These are phyloP conservation scores for Melanotaenia maccullochi DNA, from an alignment of 2,797 vertebrate species.

Conservation along the genomic window DNA sequence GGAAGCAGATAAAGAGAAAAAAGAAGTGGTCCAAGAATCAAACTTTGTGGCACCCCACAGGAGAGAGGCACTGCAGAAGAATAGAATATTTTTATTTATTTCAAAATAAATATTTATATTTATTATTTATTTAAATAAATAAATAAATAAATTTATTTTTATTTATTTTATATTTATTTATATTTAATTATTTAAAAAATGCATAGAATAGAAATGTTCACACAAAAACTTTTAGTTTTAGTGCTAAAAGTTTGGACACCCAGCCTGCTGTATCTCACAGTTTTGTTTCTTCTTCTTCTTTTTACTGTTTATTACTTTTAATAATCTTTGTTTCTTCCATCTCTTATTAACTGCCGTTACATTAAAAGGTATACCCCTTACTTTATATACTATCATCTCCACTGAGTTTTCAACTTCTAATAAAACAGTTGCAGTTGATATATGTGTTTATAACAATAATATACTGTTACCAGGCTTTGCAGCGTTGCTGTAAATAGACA, in stretches of 20 bases:
- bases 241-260: neutral
- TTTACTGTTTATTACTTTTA: neutral
- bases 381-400: slow-evolving; percentile 2
- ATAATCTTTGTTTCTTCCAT: neutral
- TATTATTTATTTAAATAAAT: too few species aligned
- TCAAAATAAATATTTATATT: too few species aligned
- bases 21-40: too few species aligned
- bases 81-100: too few species aligned
- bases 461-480: slow-evolving; percentile 19
- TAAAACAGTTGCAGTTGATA: slow-evolving; percentile 35
- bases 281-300: neutral
- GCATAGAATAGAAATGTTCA: too few species aligned
- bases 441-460: slow-evolving; percentile 32
- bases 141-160: too few species aligned
- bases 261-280: neutral
- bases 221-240: too few species aligned
- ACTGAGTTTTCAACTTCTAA: slow-evolving; percentile 21
- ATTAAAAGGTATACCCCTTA: neutral
- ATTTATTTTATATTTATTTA: too few species aligned
- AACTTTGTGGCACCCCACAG: too few species aligned
- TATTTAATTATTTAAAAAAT: too few species aligned
- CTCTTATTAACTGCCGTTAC: neutral
- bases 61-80: too few species aligned
- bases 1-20: too few species aligned
- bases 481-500: slow-evolving; percentile 42